Percentiles rank a stretch among this genome's conserved stretches.
These are phyloP conservation scores for Pleuronectes platessa DNA, from an alignment of 2,113 vertebrate species.

Conservation along the genomic window DNA sequence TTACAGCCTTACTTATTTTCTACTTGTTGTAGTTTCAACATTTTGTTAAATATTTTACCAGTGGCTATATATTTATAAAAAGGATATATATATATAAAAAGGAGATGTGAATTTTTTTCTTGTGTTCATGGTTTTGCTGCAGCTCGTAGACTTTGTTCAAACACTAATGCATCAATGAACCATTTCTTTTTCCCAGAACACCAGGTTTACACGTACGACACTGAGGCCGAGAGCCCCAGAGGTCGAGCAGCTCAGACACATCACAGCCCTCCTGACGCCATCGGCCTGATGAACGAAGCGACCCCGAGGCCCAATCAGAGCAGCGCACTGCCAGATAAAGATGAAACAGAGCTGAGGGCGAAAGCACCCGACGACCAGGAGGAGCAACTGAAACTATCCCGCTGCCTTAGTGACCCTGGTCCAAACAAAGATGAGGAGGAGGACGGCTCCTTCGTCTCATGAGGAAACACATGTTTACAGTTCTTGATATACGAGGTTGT, in stretches of 20 bases:
- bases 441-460: constrained; percentile 80
- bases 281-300: constrained; percentile 80
- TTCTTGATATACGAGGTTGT: background rate
- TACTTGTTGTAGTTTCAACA: too few species aligned
- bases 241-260: constrained; percentile 79
- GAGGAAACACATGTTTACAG: constrained; percentile 6
- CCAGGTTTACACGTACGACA: constrained; percentile 80
- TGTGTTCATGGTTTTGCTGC: background rate
- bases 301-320: constrained; percentile 57
- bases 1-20: too few species aligned
- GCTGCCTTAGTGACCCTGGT: constrained; percentile 92
- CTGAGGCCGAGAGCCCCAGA: constrained; percentile 48
- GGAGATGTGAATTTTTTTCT: background rate
- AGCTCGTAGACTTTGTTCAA: background rate
- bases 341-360: constrained; percentile 42
- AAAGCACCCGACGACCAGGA: constrained; percentile 70
- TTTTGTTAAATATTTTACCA: too few species aligned
- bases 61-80: too few species aligned
- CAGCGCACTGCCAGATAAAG: background rate
- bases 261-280: constrained; percentile 73
- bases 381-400: constrained; percentile 79
- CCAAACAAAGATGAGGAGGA: constrained; percentile 84
- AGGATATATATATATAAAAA: too few species aligned
- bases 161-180: too few species aligned
- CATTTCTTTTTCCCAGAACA: constrained; percentile 77